These are phyloP conservation scores for Mus minutoides DNA, from an alignment of 2,797 vertebrate species.

Conservation along the genomic window DNA sequence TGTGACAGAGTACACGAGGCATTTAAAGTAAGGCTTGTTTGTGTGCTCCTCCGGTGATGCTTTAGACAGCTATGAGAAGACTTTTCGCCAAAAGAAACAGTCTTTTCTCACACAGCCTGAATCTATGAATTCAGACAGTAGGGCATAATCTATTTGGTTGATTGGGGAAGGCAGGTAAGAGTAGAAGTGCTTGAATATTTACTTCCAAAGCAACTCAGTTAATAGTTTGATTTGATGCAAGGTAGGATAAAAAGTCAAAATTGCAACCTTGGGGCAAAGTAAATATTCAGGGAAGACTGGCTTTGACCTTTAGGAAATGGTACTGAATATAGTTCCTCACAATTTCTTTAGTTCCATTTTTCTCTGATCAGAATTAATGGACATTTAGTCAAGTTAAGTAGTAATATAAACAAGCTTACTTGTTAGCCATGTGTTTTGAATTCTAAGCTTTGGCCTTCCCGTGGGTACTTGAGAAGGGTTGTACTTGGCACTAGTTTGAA, in stretches of 20 bases:
- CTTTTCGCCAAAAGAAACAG: constrained; percentile 4
- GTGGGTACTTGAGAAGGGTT: constrained; percentile 53
- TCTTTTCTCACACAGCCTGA: neutral
- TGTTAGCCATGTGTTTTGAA: constrained; percentile 58
- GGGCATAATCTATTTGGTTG: constrained; percentile 8
- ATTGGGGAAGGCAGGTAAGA: constrained; percentile 16
- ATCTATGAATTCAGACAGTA: neutral
- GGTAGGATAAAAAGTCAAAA: constrained; percentile 31
- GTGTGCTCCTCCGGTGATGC: neutral
- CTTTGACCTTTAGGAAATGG: constrained; percentile 64
- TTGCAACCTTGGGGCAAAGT: constrained; percentile 31
- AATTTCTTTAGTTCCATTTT: constrained; percentile 59
- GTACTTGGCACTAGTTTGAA: neutral
- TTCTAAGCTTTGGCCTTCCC: constrained; percentile 67
- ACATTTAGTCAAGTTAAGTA: constrained; percentile 72
- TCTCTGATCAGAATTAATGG: constrained; percentile 55
- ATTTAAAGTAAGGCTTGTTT: neutral
- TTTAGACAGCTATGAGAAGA: neutral
- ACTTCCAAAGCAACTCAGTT: constrained; percentile 36
- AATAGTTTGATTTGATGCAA: constrained; percentile 61
- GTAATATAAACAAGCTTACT: constrained; percentile 60
- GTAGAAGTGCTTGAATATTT: constrained; percentile 54
- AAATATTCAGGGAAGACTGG: constrained; percentile 18
- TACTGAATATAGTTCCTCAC: constrained; percentile 64
- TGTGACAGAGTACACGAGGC: neutral